Conservation (phyloP, 35 echinoderm and acorn worm species). For the Lytechinus variegatus region DNA sequence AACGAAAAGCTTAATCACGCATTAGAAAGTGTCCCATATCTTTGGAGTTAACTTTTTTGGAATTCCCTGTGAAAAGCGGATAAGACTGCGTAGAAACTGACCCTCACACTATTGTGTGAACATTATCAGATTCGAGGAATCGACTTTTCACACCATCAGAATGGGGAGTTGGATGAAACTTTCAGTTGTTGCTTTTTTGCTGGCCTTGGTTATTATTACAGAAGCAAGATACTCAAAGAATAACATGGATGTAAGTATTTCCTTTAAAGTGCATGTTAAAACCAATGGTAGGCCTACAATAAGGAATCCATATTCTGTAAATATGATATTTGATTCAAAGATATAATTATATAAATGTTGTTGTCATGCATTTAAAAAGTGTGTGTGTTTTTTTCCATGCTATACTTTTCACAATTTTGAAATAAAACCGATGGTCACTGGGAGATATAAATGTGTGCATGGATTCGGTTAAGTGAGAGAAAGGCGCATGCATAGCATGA, state of each 20-base stretch:
- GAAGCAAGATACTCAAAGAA: slow-evolving; percentile 2
- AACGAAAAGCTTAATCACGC: neutral
- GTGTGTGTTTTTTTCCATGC: too few relatives aligned
- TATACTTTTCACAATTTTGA: too few relatives aligned
- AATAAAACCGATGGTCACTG: too few relatives aligned
- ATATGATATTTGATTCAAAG: too few relatives aligned
- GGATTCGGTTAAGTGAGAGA: too few relatives aligned
- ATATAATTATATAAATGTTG: too few relatives aligned
- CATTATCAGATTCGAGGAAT: neutral
- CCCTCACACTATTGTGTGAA: neutral
- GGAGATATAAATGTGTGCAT: too few relatives aligned
- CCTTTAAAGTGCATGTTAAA: too few relatives aligned
- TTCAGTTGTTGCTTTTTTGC: neutral
- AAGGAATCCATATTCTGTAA: too few relatives aligned
- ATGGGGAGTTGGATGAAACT: neutral
- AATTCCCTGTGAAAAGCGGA: neutral
- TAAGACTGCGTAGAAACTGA: neutral
- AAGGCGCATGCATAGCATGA: neutral
- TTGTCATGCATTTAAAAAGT: too few relatives aligned
- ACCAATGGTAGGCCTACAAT: too few relatives aligned
- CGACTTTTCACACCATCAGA: neutral
- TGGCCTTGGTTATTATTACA: neutral
- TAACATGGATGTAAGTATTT: neutral
- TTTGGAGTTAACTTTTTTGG: neutral
- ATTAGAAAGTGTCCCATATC: neutral